A percentile compares a stretch with the other conserved stretches of the same genome.
Evolutionary conservation across 2,113 vertebrate species (phyloP).

Genomic region (Lichenostomus cassidix): DNA sequence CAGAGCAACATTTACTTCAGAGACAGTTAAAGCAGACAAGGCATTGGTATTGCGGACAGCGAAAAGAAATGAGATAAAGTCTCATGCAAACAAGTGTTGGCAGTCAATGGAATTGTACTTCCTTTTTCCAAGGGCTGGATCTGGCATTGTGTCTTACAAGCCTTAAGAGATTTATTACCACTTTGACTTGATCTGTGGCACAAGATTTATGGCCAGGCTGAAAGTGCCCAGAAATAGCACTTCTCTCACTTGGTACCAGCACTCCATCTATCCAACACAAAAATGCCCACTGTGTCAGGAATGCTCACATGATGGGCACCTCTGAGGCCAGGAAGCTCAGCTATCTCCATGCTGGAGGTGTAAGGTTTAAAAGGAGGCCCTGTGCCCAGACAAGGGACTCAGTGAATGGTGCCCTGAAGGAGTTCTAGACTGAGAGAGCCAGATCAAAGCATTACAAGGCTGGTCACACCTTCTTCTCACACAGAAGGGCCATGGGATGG

Average conservation of each 20-base stretch:
- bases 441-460: neutral
- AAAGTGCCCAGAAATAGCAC: constrained; percentile 31
- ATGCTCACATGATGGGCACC: neutral
- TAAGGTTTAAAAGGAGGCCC: neutral
- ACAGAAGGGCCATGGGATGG: neutral
- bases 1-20: neutral
- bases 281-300: neutral
- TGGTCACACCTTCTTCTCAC: neutral
- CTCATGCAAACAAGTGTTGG: constrained; percentile 26
- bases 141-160: constrained; percentile 16
- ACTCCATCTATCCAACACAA: neutral
- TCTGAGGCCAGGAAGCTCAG: neutral
- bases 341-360: neutral
- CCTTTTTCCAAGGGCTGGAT: constrained; percentile 4
- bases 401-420: neutral
- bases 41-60: neutral
- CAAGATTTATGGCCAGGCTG: constrained; percentile 58
- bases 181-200: constrained; percentile 45
- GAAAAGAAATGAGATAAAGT: constrained; percentile 29
- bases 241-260: neutral
- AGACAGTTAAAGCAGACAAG: neutral
- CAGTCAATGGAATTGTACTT: constrained; percentile 35
- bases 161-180: constrained; percentile 53
- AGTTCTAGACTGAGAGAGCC: neutral
- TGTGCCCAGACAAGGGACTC: neutral